phyloP scores from a whole-genome alignment of 1,140 invertebrate species.

The Drosophila ironensis region DNA sequence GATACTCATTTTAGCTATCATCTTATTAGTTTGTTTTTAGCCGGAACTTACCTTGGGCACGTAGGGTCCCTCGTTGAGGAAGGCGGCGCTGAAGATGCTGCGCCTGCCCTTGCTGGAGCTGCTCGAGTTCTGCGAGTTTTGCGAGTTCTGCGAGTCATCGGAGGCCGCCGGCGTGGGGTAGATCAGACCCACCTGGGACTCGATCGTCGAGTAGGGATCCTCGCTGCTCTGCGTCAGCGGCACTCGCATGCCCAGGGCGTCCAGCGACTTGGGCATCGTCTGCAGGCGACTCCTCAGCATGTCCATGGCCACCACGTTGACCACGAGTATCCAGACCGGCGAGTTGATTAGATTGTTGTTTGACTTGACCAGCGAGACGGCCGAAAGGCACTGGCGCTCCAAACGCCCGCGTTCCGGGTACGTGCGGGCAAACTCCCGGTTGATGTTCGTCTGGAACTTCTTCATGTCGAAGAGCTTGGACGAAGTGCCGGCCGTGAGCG shows the following conservation, averaged over 20 bases:
- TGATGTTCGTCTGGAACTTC: constrained; percentile 96
- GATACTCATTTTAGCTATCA: too few species aligned
- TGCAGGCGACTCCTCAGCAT: constrained; percentile 96
- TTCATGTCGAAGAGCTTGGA: constrained; percentile 98
- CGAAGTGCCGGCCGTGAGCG: constrained; percentile 93
- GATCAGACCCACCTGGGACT: constrained; percentile 78
- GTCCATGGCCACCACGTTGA: constrained; percentile 97
- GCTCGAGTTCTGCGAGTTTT: constrained; percentile 69
- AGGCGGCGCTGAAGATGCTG: constrained; percentile 70
- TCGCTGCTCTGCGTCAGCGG: constrained; percentile 65
- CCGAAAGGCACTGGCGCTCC: constrained; percentile 94
- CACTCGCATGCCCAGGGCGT: constrained; percentile 66
- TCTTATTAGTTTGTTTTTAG: too few species aligned
- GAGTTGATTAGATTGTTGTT: constrained; percentile 93
- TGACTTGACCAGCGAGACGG: constrained; percentile 94
- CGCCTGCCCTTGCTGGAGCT: constrained; percentile 71
- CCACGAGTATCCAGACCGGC: constrained; percentile 96
- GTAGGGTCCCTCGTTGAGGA: constrained; percentile 76
- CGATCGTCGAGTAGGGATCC: constrained; percentile 81
- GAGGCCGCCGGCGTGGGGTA: constrained; percentile 77
- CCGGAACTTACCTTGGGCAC: constrained; percentile 72
- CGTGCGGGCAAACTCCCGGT: constrained; percentile 91
- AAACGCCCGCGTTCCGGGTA: constrained; percentile 93
- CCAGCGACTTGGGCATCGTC: constrained; percentile 82
- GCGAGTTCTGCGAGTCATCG: constrained; percentile 79